Evolutionary conservation across 2,888 invertebrate species (phyloP).

Genomic region (Callosobruchus maculatus): DNA sequence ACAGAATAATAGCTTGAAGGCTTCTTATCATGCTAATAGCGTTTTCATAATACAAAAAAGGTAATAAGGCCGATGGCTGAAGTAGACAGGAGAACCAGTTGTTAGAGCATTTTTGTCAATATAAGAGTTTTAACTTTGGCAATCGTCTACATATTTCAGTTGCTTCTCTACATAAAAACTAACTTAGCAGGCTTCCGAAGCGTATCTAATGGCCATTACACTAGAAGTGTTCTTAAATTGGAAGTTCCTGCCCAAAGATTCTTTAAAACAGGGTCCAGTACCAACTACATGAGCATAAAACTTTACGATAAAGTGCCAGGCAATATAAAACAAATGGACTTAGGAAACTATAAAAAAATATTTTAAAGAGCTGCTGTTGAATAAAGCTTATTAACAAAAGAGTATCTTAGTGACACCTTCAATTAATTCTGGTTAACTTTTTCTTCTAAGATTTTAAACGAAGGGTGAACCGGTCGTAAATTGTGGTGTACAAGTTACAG

Average conservation of each 20-base stretch:
- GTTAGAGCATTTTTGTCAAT: neutral
- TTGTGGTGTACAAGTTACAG: no score
- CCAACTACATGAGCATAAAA: neutral
- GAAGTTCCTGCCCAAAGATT: no score
- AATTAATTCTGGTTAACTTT: no score
- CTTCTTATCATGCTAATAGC: neutral
- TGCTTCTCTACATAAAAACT: neutral
- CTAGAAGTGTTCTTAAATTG: neutral
- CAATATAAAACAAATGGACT: neutral
- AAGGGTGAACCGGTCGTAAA: no score
- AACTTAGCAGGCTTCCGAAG: neutral
- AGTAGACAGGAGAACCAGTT: neutral
- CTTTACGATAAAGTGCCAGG: neutral
- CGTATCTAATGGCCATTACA: neutral
- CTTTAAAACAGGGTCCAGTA: neutral
- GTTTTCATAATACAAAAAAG: neutral
- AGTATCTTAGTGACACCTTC: no score
- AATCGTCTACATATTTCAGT: neutral
- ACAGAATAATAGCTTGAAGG: neutral
- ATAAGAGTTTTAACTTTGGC: neutral
- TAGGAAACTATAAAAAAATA: no score
- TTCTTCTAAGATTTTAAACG: no score
- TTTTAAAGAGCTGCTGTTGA: no score
- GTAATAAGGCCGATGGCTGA: neutral
- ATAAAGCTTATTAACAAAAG: no score